Conservation (phyloP, 2,113 vertebrate genomes). For the Dascyllus trimaculatus region DNA sequence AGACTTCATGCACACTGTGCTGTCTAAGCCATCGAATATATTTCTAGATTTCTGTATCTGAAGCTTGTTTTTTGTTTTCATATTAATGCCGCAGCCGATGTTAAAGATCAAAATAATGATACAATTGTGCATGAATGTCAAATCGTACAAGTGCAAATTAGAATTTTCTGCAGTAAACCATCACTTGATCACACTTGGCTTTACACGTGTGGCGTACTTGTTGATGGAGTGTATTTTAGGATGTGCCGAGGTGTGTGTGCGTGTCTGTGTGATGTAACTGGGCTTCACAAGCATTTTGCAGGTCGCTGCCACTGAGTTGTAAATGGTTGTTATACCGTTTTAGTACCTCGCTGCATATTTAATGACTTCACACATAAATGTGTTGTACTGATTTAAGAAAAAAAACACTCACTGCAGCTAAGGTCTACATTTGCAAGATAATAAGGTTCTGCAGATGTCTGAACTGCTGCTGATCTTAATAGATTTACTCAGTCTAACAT, state of each 20-base stretch:
- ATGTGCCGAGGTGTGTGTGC: slow-evolving; percentile 11
- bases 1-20: no score
- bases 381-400: slow-evolving; percentile 9
- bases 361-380: slow-evolving; percentile 56
- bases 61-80: not conserved
- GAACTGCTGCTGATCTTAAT: not conserved
- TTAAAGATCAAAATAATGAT: not conserved
- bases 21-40: no score
- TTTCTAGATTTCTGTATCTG: no score
- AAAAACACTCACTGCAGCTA: not conserved
- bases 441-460: slow-evolving; percentile 13
- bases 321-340: slow-evolving; percentile 22
- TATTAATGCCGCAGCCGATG: not conserved
- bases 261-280: not conserved
- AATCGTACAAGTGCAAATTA: not conserved
- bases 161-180: not conserved
- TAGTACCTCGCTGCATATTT: slow-evolving; percentile 60
- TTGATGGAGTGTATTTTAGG: slow-evolving; percentile 30
- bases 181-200: not conserved
- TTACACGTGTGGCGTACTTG: not conserved
- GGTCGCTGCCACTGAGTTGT: slow-evolving; percentile 18
- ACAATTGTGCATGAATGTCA: not conserved
- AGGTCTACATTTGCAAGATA: not conserved
- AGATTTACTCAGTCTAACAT: no score
- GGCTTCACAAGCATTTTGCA: slow-evolving; percentile 2